Evolutionary conservation across 2,888 invertebrate genomes (phyloP), one percentile per base, ranked within the genome.

Genomic region (Apeira syringaria): DNA sequence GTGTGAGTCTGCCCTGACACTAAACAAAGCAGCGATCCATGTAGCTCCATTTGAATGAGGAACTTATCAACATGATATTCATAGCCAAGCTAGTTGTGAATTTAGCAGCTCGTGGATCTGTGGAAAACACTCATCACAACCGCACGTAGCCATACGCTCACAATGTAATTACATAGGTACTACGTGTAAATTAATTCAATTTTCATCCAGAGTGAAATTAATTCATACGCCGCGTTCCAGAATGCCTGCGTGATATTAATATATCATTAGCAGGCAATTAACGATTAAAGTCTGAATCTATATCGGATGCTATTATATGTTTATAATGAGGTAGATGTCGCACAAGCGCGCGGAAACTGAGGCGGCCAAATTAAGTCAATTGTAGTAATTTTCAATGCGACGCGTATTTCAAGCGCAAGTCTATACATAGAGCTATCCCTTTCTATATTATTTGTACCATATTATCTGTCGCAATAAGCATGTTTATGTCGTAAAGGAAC

Each of bases 201-300:
- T 27, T 28, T 25, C 33, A 25, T 20, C 28, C 22, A 28, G 22
- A 12, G 26, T 8, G 24, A 20, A 33, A 33, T 40, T 40, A 36
- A 36, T 36, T 39, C 22, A 24, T 24, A 11, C 10, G 17, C 27
- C 26, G 13, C 27, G 39, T 18, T 39, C 39, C 27, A 22, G 27
- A 27, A 37, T 30, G 24, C 13, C 13, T 33, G 20, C 5, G 17
- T 15, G 26, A 27, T 26, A 39, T 37, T 37, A 37, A 17, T 24
- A 30, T 38, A 31, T 11, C 38, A 26, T 40, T 33, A 40, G 40
- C 27, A 33, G 33, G 15, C 28, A 28, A 40, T 40, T 40, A 40
- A 28, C 22, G 26, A 24, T 9, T 8, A 30, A 39, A 39, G 28
- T 15, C 32, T 33, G 9, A 6, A 15, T 15, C 15, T 15, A n/a